Conservation (phyloP, 2,888 invertebrate species). For the Sicus ferrugineus region DNA sequence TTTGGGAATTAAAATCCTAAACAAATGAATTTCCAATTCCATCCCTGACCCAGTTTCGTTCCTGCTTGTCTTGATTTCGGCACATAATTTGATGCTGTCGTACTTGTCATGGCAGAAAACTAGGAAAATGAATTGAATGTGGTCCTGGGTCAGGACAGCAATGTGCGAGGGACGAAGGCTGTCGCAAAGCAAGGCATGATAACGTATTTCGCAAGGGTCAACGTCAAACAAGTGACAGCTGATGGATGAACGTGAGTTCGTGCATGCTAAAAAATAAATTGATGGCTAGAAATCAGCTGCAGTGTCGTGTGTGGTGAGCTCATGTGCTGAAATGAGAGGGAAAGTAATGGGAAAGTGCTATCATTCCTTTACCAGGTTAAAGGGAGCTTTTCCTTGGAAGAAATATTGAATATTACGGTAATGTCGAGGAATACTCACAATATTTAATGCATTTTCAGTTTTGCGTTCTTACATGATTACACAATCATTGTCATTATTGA, state of each 20-base stretch:
- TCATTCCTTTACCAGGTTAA: too few relatives aligned
- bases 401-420: too few relatives aligned
- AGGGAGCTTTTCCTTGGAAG: too few relatives aligned
- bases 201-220: neutral
- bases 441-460: too few relatives aligned
- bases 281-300: neutral
- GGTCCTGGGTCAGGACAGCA: neutral
- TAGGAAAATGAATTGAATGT: conserved; percentile 1
- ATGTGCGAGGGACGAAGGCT: too few relatives aligned
- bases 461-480: too few relatives aligned
- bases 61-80: neutral
- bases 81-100: conserved; percentile 14
- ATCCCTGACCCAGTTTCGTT: conserved; percentile 26
- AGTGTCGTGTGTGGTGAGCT: neutral
- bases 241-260: conserved; percentile 22
- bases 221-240: conserved; percentile 15
- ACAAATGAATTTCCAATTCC: conserved; percentile 32
- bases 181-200: neutral
- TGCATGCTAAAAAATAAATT: conserved; percentile 8
- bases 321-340: neutral
- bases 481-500: too few relatives aligned
- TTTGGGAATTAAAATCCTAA: conserved; percentile 26
- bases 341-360: too few relatives aligned
- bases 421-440: too few relatives aligned
- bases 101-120: neutral